Base-by-base conservation (phyloP, 2,888 invertebrate genomes). In the Cataglyphis cursor region DNA sequence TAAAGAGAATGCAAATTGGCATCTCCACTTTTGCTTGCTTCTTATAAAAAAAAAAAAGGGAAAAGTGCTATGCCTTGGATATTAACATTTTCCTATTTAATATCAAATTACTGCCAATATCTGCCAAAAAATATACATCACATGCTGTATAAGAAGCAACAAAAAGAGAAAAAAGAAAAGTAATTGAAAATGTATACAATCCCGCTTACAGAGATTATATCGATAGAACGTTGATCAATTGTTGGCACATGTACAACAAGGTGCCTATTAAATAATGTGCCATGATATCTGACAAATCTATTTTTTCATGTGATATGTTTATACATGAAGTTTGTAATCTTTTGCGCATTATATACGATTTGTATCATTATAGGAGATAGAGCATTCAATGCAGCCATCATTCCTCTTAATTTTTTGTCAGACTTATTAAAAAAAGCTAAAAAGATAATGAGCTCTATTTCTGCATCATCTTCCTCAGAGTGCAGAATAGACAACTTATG, bases 21-120 rank as follows among this genome's bases (percentile, higher is more conserved):
- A 70, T 76, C 70, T 61, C 18, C 15, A 9, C 10, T 41, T 31
- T 24, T 54, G 24, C 68, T 76, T 76, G 65, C 38, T 70, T 72
- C 57, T 59, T 59, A 70, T 44, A 57, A 57, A 59, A 41, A 35
- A 38, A 54, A 48, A 18, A 57, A 57, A 65, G 38, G 2, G 10
- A 78, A 70, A 21, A 59, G 12, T n/a, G 35, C 35, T 51, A 75
- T 24, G n/a, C 81, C 78, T 90, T 87, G 85, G 66, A 75, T 70
- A 88, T 68, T 81, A 66, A 82, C 68, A 81, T 87, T 81, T n/a
- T 35, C 61, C 28, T 68, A 61, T 64, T 65, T 64, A 66, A 78
- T 21, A 83, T 82, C 75, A 84, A 89, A 74, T 87, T 87, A 93
- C 93, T 93, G 93, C 93, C 93, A 93, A 90, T 90, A 87, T 86